A percentile compares a stretch with the other conserved stretches of the same genome.
phyloP scores from a whole-genome alignment of 2,888 invertebrate genomes.

The Lepidocyrtoides sp. region DNA sequence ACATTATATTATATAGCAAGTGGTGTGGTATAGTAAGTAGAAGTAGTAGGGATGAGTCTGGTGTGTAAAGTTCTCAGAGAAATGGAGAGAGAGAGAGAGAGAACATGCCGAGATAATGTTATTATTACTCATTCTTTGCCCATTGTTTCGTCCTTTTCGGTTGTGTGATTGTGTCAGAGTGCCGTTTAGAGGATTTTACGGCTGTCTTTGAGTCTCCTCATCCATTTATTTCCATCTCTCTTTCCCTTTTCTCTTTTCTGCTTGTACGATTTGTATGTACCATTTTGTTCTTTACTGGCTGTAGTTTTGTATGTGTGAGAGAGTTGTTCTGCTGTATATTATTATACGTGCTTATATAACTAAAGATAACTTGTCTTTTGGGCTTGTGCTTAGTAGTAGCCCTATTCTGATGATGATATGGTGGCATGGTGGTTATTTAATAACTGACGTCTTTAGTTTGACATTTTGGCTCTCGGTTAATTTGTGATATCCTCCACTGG shows the following conservation, averaged over 20 bases:
- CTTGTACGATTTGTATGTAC: conserved; percentile 32
- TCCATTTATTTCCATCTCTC: conserved; percentile 76
- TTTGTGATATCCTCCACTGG: conserved; percentile 80
- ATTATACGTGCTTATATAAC: background rate
- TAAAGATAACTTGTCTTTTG: conserved; percentile 53
- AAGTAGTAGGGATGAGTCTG: too few species aligned
- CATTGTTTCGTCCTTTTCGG: conserved; percentile 81
- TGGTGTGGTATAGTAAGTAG: too few species aligned
- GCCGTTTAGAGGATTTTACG: conserved; percentile 80
- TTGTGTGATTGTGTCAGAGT: conserved; percentile 80
- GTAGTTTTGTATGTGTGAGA: too few species aligned
- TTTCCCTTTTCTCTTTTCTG: conserved; percentile 30
- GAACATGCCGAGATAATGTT: conserved; percentile 79
- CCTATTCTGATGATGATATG: conserved; percentile 38
- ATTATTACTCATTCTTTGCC: conserved; percentile 80
- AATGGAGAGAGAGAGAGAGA: conserved; percentile 58
- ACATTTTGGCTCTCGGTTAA: conserved; percentile 81
- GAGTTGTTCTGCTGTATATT: conserved; percentile 8
- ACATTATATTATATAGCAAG: background rate
- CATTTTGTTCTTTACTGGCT: conserved; percentile 36
- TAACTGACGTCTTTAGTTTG: conserved; percentile 81
- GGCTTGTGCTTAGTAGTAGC: conserved; percentile 24
- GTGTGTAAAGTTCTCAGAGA: conserved; percentile 36
- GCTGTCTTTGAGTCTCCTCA: conserved; percentile 80
- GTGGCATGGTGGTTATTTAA: conserved; percentile 72